Conservation (phyloP, 2,888 invertebrate species). For the Lepetodrilus schrolli region DNA sequence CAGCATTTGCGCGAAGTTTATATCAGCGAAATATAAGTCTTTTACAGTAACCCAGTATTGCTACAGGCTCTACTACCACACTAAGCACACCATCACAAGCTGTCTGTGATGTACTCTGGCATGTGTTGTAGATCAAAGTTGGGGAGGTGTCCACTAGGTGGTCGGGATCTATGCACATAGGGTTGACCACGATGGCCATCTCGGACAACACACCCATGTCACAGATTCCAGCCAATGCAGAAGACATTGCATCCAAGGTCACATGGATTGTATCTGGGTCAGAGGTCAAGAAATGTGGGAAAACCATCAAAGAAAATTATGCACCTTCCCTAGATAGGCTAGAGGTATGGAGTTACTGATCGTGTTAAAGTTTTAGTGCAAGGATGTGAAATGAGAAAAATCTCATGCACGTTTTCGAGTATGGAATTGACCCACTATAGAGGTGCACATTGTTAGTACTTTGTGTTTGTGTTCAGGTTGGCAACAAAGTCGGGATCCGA, state of each 20-base stretch:
- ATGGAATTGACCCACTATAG: too few relatives aligned
- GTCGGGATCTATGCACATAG: conserved; percentile 93
- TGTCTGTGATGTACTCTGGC: too few relatives aligned
- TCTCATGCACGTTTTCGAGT: too few relatives aligned
- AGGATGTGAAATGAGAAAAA: background rate
- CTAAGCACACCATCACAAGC: too few relatives aligned
- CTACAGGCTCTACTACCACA: too few relatives aligned
- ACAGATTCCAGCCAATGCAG: conserved; percentile 68
- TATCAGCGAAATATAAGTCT: too few relatives aligned
- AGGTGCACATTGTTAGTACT: background rate
- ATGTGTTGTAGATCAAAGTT: conserved; percentile 79
- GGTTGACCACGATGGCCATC: conserved; percentile 85
- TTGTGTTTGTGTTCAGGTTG: conserved; percentile 77
- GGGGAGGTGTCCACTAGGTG: conserved; percentile 92
- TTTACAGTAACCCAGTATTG: too few relatives aligned
- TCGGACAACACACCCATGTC: conserved; percentile 80
- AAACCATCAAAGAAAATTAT: conserved; percentile 82
- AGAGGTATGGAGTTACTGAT: conserved; percentile 77
- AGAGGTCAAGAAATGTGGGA: conserved; percentile 83
- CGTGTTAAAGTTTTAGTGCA: background rate
- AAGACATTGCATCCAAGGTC: conserved; percentile 66
- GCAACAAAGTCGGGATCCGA: conserved; percentile 89
- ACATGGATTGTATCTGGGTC: conserved; percentile 78
- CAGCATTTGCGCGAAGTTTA: too few relatives aligned
- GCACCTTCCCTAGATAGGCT: conserved; percentile 87